Percentiles rank a stretch among this genome's conserved stretches.
These are phyloP conservation scores for Druon quercuslanigerum DNA, from an alignment of 1,140 invertebrate genomes.

Conservation along the genomic window DNA sequence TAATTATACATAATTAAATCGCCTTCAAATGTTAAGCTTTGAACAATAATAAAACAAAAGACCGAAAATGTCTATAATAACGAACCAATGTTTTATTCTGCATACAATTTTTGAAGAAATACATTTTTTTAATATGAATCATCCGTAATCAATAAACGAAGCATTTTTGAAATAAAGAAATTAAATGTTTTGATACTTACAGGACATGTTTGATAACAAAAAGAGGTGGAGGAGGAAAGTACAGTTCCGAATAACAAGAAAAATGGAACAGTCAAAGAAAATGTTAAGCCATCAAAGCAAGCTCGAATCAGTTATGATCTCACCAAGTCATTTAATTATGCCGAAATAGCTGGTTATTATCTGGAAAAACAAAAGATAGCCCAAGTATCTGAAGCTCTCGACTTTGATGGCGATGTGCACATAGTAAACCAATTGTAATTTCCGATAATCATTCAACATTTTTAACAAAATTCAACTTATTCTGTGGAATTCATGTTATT, in stretches of 20 bases:
- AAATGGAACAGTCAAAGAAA: not conserved
- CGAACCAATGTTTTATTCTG: not conserved
- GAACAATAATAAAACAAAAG: too few relatives aligned
- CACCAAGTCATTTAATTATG: not conserved
- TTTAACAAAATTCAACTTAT: not conserved
- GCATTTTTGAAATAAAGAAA: too few relatives aligned
- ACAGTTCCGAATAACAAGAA: not conserved
- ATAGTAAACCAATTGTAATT: slow-evolving; percentile 4
- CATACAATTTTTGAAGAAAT: not conserved
- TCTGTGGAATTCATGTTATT: slow-evolving; percentile 33
- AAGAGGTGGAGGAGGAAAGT: not conserved
- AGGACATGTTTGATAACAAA: not conserved
- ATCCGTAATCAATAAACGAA: not conserved
- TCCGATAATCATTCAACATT: not conserved
- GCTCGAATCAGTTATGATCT: not conserved
- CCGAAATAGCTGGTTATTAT: not conserved
- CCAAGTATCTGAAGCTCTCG: not conserved
- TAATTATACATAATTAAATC: too few relatives aligned
- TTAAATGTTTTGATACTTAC: too few relatives aligned
- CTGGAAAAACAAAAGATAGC: not conserved
- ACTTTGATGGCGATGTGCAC: not conserved
- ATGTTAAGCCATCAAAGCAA: not conserved
- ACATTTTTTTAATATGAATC: not conserved
- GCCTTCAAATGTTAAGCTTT: too few relatives aligned
- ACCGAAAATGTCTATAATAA: too few relatives aligned